Evolutionary conservation across 2,797 vertebrate species (phyloP), one percentile per base, ranked within the genome.

Genomic region (Hybognathus amarus): DNA sequence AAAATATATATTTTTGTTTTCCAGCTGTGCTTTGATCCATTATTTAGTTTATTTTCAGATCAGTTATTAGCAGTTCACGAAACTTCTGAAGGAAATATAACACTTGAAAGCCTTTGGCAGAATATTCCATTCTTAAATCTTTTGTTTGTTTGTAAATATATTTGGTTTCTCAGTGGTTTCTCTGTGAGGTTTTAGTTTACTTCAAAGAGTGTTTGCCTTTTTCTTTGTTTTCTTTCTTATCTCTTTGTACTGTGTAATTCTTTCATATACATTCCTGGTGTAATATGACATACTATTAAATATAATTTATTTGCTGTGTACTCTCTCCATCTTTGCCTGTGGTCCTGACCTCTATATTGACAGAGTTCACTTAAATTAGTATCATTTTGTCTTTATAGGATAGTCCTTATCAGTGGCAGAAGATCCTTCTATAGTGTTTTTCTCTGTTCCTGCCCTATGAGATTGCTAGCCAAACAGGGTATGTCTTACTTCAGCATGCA

Each of bases 361-460:
- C 54, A 54, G 40, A 79, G 82, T n/a, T 68, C 71, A 83, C 89
- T 87, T 93, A 94, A 93, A 94, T 94, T 92, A 93, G 94, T 95
- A 92, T 93, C 87, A 88, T 93, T 94, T 94, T 93, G 95, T 95
- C 96, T 94, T 97, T 95, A 91, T 96, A 99, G 98, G 97, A 98
- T 99, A 97, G 98, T 99, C 95, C 97, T 99, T 95, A 96, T 99
- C 96, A 99, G 98, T 97, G 98, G 97, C 96, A 97, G 97, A 97
- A 98, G 98, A 97, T 99, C 98, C 95, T 96, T 99, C 95, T 99
- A 98, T 96, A 98, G 97, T 96, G 97, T 99, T 95, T 99, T 99
- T 96, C n/a, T 99, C 98, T 94, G 97, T n/a, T 99, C 94, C 96
- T 99, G 96, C 98, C 98, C 84, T 99, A 99, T 95, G 97, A 93